Evolutionary conservation across 2,113 vertebrate species (phyloP), one percentile per base, ranked within the genome.

Genomic region (Ptilonorhynchus violaceus): DNA sequence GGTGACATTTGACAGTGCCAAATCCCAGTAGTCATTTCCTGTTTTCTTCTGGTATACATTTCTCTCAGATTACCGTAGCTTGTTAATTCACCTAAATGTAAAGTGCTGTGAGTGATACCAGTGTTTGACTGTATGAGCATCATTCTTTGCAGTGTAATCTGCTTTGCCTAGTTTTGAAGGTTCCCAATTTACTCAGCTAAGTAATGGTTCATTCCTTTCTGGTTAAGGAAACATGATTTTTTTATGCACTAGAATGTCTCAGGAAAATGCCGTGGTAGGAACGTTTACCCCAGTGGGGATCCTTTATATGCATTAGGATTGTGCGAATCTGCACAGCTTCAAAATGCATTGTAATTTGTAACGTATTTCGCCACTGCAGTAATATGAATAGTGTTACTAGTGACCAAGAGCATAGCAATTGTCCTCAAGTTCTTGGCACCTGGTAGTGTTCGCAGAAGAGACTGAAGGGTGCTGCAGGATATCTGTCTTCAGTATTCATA

Each of bases 1-100:
- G 93, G 93, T 91, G 89, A 93, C 87, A 68, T 94, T 92, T 88
- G 88, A 72, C 83, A 68, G 56, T 86, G 96, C 95, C 93, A 93
- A 95, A 86, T 91, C 86, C 88, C 76, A 84, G 85, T 93, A 94
- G 93, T 96, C 53, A 82, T 85, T 96, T 97, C 92, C 96, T 92
- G 96, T 96, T 95, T 96, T 83, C 95, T 96, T 91, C 91, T 96
- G 80, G 60, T 93, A 85, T 94, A 87, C 13, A 18, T 94, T 91
- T 94, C 80, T 92, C 49, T 85, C 56, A 2, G 2, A 60, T 94
- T 90, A 56, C 63, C 42, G 9, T 72, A 60, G 49, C 30, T 93
- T 72, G 27, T 91, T 92, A 91, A 64, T 91, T 95, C 56, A 92
- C 60, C 80, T 92, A 81, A 50, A 62, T 37, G 33, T 86, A 50